These are phyloP conservation scores for Meandrusa payeni DNA, from an alignment of 2,888 invertebrate genomes.

Conservation along the genomic window DNA sequence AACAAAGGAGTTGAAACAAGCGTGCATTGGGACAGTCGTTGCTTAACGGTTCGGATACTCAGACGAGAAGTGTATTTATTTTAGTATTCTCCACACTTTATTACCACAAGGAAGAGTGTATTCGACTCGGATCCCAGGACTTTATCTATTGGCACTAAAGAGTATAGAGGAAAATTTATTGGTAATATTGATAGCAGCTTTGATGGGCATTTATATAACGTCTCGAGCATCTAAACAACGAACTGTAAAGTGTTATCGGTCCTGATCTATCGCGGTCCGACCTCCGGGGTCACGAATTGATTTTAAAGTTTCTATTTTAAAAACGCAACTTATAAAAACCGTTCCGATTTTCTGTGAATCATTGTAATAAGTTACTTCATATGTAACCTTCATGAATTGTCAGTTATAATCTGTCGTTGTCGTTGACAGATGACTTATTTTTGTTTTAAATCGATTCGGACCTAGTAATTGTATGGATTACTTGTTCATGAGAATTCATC, in stretches of 20 bases:
- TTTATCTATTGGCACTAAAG: constrained; percentile 67
- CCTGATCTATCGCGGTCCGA: constrained; percentile 49
- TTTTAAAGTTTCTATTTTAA: constrained; percentile 67
- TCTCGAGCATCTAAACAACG: constrained; percentile 45
- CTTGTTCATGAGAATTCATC: too few species aligned
- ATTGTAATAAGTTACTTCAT: too few species aligned
- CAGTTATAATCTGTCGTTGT: too few species aligned
- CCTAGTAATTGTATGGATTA: too few species aligned
- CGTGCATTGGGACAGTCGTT: too few species aligned
- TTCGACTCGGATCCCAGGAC: constrained; percentile 52
- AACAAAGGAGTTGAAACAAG: too few species aligned
- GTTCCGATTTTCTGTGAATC: too few species aligned
- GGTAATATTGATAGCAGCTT: constrained; percentile 61
- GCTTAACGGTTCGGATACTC: too few species aligned
- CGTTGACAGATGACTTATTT: too few species aligned
- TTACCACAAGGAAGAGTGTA: constrained; percentile 48
- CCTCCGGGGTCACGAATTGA: constrained; percentile 72
- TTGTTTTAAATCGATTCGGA: too few species aligned
- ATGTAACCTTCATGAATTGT: too few species aligned
- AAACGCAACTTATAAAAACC: background rate
- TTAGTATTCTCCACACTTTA: constrained; percentile 35
- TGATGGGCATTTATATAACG: constrained; percentile 61
- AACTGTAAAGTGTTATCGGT: constrained; percentile 46
- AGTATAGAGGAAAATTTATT: constrained; percentile 69
- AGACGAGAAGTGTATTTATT: too few species aligned